Base-by-base conservation (phyloP, 2,888 invertebrate genomes). In the Tetragonula carbonaria region DNA sequence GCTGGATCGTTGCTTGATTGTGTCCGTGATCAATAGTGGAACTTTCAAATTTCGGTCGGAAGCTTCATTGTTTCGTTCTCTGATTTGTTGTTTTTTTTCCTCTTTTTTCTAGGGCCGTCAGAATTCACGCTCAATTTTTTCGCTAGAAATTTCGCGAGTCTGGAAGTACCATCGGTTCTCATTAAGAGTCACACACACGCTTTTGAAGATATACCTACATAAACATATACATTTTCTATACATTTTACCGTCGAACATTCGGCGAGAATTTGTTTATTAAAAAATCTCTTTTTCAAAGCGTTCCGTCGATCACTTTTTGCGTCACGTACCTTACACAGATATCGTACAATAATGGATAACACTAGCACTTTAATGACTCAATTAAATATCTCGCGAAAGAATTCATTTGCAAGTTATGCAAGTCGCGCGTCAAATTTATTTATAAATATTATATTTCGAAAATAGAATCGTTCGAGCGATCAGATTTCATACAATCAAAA, bases 1-100 rank as follows among this genome's bases (percentile, higher is more conserved):
- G 18, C 45, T 45, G 66, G 63, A 62, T 81, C 62, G 21, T 73
- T 73, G 55, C 16, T 72, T 45, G 28, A 28, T 28, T 28, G 28
- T 28, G 28, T 28, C 28, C 28, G 23, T 23, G 28, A 28, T 28
- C 28, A 2, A 1, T 28, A 14, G 14, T n/a, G 5, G 14, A 55
- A 71, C 16, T 28, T 33, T 55, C n/a, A 21, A n/a, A 57, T n/a
- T 57, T n/a, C 4, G 13, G 4, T 13, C 4, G n/a, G 2, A 57
- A 57, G n/a, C n/a, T 57, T 57, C 21, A n/a, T 57, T 14, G 4
- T 21, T 57, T n/a, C 4, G 28, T 28, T 28, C 28, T 28, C 13
- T 13, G 57, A 57, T 57, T 59, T n/a, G 14, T 59, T 14, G 1
- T 8, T 14, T 14, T 59, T n/a, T 59, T n/a, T 13, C n/a, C 5